Evolutionary conservation across 2,888 invertebrate species (phyloP), one percentile per base, ranked within the genome.

Genomic region (Nephrotoma flavescens): DNA sequence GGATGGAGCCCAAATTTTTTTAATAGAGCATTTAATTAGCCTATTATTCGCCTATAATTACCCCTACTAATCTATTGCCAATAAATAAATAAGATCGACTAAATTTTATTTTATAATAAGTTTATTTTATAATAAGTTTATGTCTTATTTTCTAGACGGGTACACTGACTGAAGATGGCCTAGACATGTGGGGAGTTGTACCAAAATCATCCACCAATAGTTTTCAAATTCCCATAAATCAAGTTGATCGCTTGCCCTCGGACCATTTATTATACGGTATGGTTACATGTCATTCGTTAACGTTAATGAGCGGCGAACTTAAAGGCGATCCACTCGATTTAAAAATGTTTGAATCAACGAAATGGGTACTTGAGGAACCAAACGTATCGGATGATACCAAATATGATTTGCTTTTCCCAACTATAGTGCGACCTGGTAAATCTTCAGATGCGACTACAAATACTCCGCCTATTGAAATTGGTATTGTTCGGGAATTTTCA

Each of bases 291-390:
- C 99, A 99, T 91, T 97, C 97, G 2, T 93, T 99, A 86, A 98
- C 98, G 0, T 93, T 97, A 87, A 96, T 99, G 88, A 96, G 98
- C 88, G 96, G 96, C 0, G 94, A 95, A 89, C 92, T 97, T 87
- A 95, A 96, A 83, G 99, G 99, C 0, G 99, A 99, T 92, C 99
- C 99, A 0, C 92, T 99, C 41, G 99, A 99, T 90, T 92, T 99
- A 42, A 91, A 96, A 94, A 98, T 99, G 98, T 99, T 99, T 91
- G 96, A 98, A 89, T 96, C 97, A 0, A 98, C 98, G 0, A 96
- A 96, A 41, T 99, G 98, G 98, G 92, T 93, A 4, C 91, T 98
- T 87, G 98, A 98, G 89, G 98, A 98, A 90, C 96, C 96, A 0
- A 96, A 96, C 86, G 95, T 96, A 5, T 95, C 95, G 0, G 97